Conservation (phyloP, 2,797 vertebrate species). For the Erethizon dorsatum region DNA sequence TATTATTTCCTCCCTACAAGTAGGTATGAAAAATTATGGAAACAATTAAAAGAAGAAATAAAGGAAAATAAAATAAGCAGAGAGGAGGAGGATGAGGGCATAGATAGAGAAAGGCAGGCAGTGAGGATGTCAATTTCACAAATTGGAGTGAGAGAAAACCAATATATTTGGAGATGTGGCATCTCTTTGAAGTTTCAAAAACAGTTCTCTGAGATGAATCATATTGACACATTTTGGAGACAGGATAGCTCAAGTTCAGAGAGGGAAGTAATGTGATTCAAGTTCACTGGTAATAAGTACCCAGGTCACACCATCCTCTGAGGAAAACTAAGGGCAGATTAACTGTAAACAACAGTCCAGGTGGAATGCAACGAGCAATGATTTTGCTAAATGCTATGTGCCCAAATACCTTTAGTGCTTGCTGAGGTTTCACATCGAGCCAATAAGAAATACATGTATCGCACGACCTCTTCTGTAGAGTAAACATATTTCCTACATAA, state of each 20-base stretch:
- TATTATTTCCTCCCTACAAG: background rate
- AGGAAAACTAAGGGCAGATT: background rate
- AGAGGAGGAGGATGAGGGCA: background rate
- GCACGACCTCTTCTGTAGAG: background rate
- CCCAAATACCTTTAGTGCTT: background rate
- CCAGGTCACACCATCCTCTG: background rate
- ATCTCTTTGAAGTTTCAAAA: background rate
- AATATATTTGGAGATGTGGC: background rate
- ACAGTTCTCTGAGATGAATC: background rate
- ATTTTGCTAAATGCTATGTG: conserved; percentile 37
- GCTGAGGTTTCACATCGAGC: conserved; percentile 21
- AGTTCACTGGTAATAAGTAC: background rate
- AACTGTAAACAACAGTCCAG: conserved; percentile 20
- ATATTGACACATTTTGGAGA: background rate
- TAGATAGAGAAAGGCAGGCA: background rate
- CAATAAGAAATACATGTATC: background rate
- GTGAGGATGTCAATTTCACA: background rate
- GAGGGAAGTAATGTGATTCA: background rate
- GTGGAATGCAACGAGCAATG: background rate
- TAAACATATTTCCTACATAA: conserved; percentile 35
- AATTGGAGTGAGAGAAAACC: background rate
- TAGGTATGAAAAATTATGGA: background rate
- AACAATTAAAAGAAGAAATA: conserved; percentile 1
- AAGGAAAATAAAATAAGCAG: background rate
- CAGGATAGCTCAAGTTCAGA: background rate